A percentile compares a stretch with the other conserved stretches of the same genome.
Evolutionary conservation across 2,888 invertebrate genomes (phyloP).

Genomic region (Mythimna impura): DNA sequence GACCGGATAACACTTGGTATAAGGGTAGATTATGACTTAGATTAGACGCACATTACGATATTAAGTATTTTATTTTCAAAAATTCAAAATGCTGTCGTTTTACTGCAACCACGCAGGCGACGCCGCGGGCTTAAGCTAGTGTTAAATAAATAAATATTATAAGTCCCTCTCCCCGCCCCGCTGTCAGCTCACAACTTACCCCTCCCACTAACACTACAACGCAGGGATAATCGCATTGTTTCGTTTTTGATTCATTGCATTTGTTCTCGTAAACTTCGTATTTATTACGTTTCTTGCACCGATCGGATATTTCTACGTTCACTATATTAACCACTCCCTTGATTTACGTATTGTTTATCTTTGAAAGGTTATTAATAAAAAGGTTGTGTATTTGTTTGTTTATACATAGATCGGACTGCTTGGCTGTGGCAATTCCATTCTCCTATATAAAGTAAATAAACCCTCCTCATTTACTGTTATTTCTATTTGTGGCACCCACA

Average conservation of each 20-base stretch:
- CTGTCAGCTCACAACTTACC: constrained; percentile 57
- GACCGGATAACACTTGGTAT: too few relatives aligned
- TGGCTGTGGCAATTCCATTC: not conserved
- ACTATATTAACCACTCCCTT: constrained; percentile 59
- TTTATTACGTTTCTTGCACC: constrained; percentile 84
- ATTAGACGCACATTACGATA: too few relatives aligned
- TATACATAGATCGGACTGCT: not conserved
- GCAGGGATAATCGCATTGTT: constrained; percentile 89
- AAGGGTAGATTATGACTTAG: too few relatives aligned
- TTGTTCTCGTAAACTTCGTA: constrained; percentile 83
- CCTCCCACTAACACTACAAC: constrained; percentile 73
- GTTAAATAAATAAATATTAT: too few relatives aligned
- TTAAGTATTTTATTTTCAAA: too few relatives aligned
- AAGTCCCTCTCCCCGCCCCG: constrained; percentile 25
- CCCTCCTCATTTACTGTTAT: too few relatives aligned
- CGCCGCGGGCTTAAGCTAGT: too few relatives aligned
- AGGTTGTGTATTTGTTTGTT: constrained; percentile 13
- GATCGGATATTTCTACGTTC: constrained; percentile 80
- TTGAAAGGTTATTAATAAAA: constrained; percentile 44
- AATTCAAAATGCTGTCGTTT: too few relatives aligned
- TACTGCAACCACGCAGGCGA: too few relatives aligned
- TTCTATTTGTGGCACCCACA: too few relatives aligned
- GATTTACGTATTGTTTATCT: constrained; percentile 59
- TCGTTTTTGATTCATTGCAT: constrained; percentile 90
- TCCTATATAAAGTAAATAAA: too few relatives aligned